Base-by-base conservation (phyloP, 2,888 invertebrate species). In the Mechanitis mazaeus region DNA sequence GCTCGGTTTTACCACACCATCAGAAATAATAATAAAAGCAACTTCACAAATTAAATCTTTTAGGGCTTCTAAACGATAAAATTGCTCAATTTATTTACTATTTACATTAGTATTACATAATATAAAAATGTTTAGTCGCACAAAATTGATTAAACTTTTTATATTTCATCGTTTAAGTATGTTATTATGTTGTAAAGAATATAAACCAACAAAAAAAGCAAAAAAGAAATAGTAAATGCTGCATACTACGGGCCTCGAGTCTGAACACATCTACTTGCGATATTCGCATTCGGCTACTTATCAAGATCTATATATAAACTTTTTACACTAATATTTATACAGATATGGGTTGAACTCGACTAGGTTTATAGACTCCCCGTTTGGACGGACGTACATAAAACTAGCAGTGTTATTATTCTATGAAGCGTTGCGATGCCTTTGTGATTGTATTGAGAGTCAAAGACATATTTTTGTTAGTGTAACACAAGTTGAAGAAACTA, bases 321-420 rank as follows among this genome's bases (percentile, higher is more conserved):
- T 75, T 79, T 73, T 79, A 80, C 72, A 76, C 75, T 78, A 79
- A 60, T 60, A 75, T 79, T 76, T 81, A 80, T 73, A 78, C 71
- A 79, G 71, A 72, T 68, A 71, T 74, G 73, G 73, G 72, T 74
- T 74, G 72, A 78, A 79, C 72, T 75, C 73, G 78, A 79, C 75
- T 77, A 79, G 73, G 73, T 74, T 74, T 76, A 76, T 71, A 78
- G 74, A 78, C 77, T 78, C 80, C 82, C 87, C 85, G 86, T 78
- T 76, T 87, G 87, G 87, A 87, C 87, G 87, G 87, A 87, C 87
- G 87, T 79, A 67, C 62, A 64, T 76, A 81, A 77, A 79, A 74
- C 78, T 83, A 83, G 76, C 72, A 72, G 74, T 78, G 75, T 71
- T 71, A 50, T 70, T 69, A 75, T 72, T 74, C 69, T 59, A 50